Evolutionary conservation across 2,797 vertebrate genomes (phyloP), one percentile per base, ranked within the genome.

Genomic region (Labeo calbasu): DNA sequence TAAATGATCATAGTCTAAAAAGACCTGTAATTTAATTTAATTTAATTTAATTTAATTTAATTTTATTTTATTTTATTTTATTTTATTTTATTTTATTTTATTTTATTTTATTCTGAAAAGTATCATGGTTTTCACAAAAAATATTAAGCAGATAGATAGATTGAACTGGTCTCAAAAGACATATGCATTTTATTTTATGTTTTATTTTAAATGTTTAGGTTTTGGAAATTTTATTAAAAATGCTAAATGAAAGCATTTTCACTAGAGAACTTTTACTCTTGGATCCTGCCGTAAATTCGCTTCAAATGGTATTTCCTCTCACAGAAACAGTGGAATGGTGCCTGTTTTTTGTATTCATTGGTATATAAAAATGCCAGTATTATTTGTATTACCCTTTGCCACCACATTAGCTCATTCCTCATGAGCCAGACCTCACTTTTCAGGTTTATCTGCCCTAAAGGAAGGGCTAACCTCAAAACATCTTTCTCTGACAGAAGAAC

Each of bases 381-480:
- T 14, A 11, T 19, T n/a, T 75, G 14, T 17, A 25, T 77, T 59
- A 43, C 21, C 36, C 36, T 77, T 61, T 2, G 0, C 40, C 8
- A 46, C 53, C 8, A 40, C 40, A 48, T 48, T 61, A 46, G 61
- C 51, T 77, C 43, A 23, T 51, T 13, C 65, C 59, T 86, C 23
- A 14, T 81, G 43, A 86, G 77, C 61, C 79, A 76, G 51, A 53
- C 36, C 14, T 61, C 14, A 43, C 9, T 77, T 79, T 65, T 69
- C 21, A 63, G 80, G n/a, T 75, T 83, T 70, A 68, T 75, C 78
- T 84, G 61, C 69, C 70, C 78, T 57, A 46, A 78, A 78, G 86
- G 53, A 75, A 78, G n/a, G 79, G 76, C 76, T 76, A 51, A 55
- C 82, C 81, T 86, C 79, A 46, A 77, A 86, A 83, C 65, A 82